Evolutionary conservation across 2,113 vertebrate genomes (phyloP).

Genomic region (Rhinopomastus cyanomelas): DNA sequence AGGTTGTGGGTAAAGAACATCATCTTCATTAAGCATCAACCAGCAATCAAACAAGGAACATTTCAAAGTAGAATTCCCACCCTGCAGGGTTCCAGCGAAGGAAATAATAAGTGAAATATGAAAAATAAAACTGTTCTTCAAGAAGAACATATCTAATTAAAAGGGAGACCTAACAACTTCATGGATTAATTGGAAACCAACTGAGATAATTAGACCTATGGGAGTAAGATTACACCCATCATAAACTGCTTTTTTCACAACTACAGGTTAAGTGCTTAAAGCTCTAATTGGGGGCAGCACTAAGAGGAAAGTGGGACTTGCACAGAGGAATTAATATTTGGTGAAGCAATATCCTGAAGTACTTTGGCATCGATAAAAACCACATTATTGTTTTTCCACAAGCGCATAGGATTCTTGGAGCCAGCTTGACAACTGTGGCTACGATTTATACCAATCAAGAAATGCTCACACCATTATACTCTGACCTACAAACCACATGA

Average conservation of each 20-base stretch:
- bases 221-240: slow-evolving; percentile 91
- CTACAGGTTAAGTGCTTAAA: slow-evolving; percentile 85
- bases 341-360: slow-evolving; percentile 69
- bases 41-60: slow-evolving; percentile 70
- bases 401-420: slow-evolving; percentile 40
- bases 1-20: slow-evolving; percentile 62
- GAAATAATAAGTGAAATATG: slow-evolving; percentile 76
- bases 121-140: slow-evolving; percentile 72
- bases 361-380: slow-evolving; percentile 63
- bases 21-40: slow-evolving; percentile 69
- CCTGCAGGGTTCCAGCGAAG: slow-evolving; percentile 71
- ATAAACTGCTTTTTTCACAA: slow-evolving; percentile 88
- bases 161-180: slow-evolving; percentile 90
- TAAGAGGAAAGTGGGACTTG: slow-evolving; percentile 81
- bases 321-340: slow-evolving; percentile 85
- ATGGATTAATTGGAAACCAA: slow-evolving; percentile 96
- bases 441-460: slow-evolving; percentile 59
- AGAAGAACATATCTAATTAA: slow-evolving; percentile 84
- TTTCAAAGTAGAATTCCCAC: slow-evolving; percentile 72
- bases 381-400: slow-evolving; percentile 53
- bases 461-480: slow-evolving; percentile 50
- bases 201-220: slow-evolving; percentile 97
- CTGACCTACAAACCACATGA: slow-evolving; percentile 63
- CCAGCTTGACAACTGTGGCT: slow-evolving; percentile 58
- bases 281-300: slow-evolving; percentile 86